Base-by-base conservation (phyloP, 2,888 invertebrate genomes). In the Ethmia dodecea region DNA sequence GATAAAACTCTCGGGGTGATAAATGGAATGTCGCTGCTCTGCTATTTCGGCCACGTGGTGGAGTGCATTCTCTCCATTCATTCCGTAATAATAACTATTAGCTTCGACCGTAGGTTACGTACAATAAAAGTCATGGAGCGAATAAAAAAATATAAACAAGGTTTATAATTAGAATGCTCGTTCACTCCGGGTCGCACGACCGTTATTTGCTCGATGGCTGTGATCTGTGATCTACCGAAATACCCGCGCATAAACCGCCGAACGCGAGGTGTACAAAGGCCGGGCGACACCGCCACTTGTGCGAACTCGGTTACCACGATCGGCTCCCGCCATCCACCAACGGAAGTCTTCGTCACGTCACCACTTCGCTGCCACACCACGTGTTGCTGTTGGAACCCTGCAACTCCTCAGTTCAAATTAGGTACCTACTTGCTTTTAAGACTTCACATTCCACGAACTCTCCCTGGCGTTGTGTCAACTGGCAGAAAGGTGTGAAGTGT, bases 71-170 rank as follows among this genome's bases (percentile, higher is more conserved):
- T n/a, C n/a, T n/a, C n/a, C n/a, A n/a, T n/a, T n/a, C n/a, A n/a
- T n/a, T n/a, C 59, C 65, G 60, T 52, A 47, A 50, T 44, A 47
- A 44, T 38, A 39, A 43, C 47, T 52, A 43, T 53, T 52, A 54
- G 55, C 25, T 26, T 25, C 45, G 46, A 43, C 41, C 37, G 40
- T 45, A 51, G 54, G 55, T 45, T 48, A 41, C 49, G 59, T 59
- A 52, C 64, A 73, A 67, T 65, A 64, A 69, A 71, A 75, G 67
- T 75, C 66, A 70, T 71, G 65, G 65, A 60, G 64, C 60, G 66
- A 71, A 72, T 72, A 77, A 78, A 63, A n/a, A 83, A 84, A 83
- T 80, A 84, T 86, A 86, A 84, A 86, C 83, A 86, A 78, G 80
- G 73, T 79, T 33, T 86, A 86, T 81, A 72, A 83, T 77, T 86